Conservation (phyloP, 2,888 invertebrate species). For the Aporophyla nigra region DNA sequence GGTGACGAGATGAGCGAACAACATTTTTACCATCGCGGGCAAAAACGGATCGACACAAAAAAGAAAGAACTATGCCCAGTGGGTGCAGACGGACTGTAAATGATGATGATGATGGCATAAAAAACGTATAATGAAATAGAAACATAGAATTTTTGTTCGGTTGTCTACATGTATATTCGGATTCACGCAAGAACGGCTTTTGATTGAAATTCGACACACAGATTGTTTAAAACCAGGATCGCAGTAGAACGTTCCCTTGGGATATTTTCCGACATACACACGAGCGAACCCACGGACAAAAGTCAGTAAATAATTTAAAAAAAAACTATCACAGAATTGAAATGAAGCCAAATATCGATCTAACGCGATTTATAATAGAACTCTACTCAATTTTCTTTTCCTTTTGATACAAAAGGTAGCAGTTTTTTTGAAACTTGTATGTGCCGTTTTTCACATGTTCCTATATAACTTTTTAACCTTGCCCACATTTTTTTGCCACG, state of each 20-base stretch:
- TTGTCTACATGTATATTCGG: not conserved
- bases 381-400: not conserved
- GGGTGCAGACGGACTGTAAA: too few species aligned
- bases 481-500: not conserved
- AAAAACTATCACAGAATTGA: not conserved
- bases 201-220: not conserved
- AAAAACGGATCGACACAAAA: too few species aligned
- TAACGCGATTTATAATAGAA: not conserved
- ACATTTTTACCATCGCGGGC: too few species aligned
- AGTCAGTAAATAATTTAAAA: not conserved
- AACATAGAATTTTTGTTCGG: not conserved
- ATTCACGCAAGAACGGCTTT: not conserved
- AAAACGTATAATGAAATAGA: not conserved
- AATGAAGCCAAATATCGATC: slow-evolving; percentile 1
- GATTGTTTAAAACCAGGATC: not conserved
- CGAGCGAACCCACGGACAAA: too few species aligned
- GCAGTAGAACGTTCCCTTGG: not conserved
- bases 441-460: not conserved
- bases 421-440: not conserved
- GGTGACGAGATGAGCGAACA: too few species aligned
- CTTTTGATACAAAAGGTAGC: not conserved
- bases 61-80: too few species aligned
- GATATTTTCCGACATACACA: too few species aligned
- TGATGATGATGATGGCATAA: not conserved
- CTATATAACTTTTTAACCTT: not conserved